Evolutionary conservation across 2,797 vertebrate genomes (phyloP).

Genomic region (Gambusia yucatana): DNA sequence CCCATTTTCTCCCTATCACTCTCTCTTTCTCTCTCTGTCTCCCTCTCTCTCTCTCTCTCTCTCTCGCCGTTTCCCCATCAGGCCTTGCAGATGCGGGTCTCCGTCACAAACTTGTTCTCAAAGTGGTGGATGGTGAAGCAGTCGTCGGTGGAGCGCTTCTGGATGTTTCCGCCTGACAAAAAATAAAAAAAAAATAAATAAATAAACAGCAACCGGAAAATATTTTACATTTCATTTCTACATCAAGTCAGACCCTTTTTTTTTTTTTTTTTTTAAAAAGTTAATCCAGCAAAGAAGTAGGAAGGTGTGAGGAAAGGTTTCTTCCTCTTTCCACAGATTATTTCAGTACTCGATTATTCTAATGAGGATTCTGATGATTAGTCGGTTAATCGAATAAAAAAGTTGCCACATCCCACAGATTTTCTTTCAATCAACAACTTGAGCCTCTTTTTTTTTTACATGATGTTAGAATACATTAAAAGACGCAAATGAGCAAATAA

Average conservation of each 20-base stretch:
- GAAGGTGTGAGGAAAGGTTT: background rate
- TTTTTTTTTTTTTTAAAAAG: background rate
- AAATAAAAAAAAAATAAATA: background rate
- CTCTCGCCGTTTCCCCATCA: slow-evolving; percentile 66
- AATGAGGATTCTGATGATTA: too few species aligned
- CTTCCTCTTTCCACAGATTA: too few species aligned
- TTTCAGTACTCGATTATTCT: too few species aligned
- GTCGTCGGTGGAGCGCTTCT: slow-evolving; percentile 89
- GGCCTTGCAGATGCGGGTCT: slow-evolving; percentile 91
- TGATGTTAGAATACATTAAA: too few species aligned
- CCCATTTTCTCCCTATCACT: background rate
- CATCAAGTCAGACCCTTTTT: background rate
- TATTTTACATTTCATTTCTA: background rate
- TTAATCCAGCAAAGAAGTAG: background rate
- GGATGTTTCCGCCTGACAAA: slow-evolving; percentile 81
- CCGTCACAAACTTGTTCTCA: slow-evolving; percentile 91
- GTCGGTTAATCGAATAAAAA: too few species aligned
- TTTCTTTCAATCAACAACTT: too few species aligned
- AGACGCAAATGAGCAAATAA: too few species aligned
- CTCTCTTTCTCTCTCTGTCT: slow-evolving; percentile 13
- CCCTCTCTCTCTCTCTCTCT: slow-evolving; percentile 14
- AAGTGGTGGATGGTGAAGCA: slow-evolving; percentile 93
- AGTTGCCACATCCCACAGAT: too few species aligned
- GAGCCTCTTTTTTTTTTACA: too few species aligned
- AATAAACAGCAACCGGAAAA: background rate